Evolutionary conservation across 2,797 vertebrate genomes (phyloP), one percentile per base, ranked within the genome.

Genomic region (Clarias laeviceps): DNA sequence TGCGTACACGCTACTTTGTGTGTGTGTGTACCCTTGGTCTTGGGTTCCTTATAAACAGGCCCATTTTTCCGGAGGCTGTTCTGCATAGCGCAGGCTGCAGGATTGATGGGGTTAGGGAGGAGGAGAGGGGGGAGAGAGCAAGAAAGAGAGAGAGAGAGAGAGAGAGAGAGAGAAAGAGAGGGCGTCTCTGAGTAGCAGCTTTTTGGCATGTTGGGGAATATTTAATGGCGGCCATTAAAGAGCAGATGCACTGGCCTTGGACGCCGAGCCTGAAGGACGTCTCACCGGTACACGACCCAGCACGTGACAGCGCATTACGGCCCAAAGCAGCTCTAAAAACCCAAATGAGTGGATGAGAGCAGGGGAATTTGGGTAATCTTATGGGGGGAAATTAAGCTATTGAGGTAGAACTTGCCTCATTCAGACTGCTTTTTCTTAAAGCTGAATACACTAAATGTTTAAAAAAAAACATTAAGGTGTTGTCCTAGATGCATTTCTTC

Each of bases 211-310:
- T 89, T 82, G 76, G 68, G 86, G 83, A 77, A 86, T 86, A 86
- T 90, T 91, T 90, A 89, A 90, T 91, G 88, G 84, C 50, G 69
- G 87, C 87, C 89, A 87, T 91, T 90, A 89, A 91, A 91, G 87
- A 91, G 89, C 91, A 92, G 91, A 92, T 91, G 88, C 89, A 89
- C 22, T 81, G 82, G 89, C 87, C 88, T 84, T 88, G 82, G 87
- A 89, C 24, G 72, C 32, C 32, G 61, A 87, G 88, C 87, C 89
- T 90, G 92, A 92, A 93, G 90, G 91, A 92, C 90, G 87, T 90
- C 92, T 90, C 88, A 88, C 59, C 85, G 87, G 89, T 57, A 89
- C 86, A 86, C 65, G 82, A 83, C 89, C 82, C 83, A 85, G 85
- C 83, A 83, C 85, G 82, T 79, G 73, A 85, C 57, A 32, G 20